These are phyloP conservation scores for Patella caerulea DNA, from an alignment of 2,888 invertebrate species.

Conservation along the genomic window DNA sequence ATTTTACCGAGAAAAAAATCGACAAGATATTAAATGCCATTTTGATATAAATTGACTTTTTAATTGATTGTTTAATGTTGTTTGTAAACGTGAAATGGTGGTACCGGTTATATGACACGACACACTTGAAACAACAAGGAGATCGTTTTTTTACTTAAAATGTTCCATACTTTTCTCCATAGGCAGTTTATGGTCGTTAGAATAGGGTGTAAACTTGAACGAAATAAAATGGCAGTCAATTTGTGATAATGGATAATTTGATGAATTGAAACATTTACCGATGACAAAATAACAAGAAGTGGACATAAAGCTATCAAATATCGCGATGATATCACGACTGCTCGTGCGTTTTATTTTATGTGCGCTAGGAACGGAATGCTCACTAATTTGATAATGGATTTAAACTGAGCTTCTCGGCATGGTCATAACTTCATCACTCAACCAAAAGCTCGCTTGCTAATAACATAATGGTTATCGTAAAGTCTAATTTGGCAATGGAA, in stretches of 20 bases:
- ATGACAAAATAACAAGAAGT: slow-evolving; percentile 5
- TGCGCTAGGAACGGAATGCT: slow-evolving; percentile 6
- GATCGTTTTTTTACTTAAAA: too few relatives aligned
- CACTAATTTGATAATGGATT: slow-evolving; percentile 6
- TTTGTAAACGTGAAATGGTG: too few relatives aligned
- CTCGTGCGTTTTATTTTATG: slow-evolving; percentile 12
- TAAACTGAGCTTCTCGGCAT: not conserved
- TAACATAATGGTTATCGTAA: not conserved
- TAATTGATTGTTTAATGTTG: too few relatives aligned
- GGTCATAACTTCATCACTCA: slow-evolving; percentile 1
- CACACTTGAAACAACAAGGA: too few relatives aligned
- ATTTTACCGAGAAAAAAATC: too few relatives aligned
- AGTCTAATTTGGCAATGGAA: not conserved
- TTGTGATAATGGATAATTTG: slow-evolving; percentile 9
- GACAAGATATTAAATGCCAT: too few relatives aligned
- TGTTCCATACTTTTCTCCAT: too few relatives aligned
- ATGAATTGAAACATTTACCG: not conserved
- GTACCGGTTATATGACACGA: too few relatives aligned
- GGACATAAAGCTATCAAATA: slow-evolving; percentile 2
- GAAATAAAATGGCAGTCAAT: slow-evolving; percentile 8
- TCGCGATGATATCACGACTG: not conserved
- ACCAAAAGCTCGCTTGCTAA: not conserved
- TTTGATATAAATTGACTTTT: too few relatives aligned
- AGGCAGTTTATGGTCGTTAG: too few relatives aligned
- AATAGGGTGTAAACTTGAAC: not conserved